phyloP scores from a whole-genome alignment of 2,113 vertebrate genomes.

The Chionomys nivalis region DNA sequence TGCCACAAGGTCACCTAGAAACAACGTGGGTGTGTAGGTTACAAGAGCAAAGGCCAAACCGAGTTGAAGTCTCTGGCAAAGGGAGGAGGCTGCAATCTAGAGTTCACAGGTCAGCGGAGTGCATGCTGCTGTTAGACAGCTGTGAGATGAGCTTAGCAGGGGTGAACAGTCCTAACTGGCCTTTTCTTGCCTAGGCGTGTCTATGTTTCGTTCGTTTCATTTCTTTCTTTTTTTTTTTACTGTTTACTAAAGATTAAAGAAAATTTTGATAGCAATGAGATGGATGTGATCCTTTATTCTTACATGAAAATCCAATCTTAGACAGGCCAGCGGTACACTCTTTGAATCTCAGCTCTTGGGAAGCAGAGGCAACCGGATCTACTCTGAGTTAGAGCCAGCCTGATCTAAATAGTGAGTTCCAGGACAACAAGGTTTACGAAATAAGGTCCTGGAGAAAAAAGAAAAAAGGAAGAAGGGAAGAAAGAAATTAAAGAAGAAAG shows the following conservation, averaged over 20 bases:
- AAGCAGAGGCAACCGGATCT: not conserved
- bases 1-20: not conserved
- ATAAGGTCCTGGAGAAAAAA: too few relatives aligned
- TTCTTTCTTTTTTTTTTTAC: not conserved
- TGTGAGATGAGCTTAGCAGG: not conserved
- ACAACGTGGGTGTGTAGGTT: not conserved
- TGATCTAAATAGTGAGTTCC: not conserved
- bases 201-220: not conserved
- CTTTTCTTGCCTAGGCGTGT: not conserved
- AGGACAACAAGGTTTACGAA: not conserved
- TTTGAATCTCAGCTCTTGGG: not conserved
- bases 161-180: not conserved
- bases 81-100: not conserved
- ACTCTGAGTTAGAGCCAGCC: not conserved
- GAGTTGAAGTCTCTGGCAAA: not conserved
- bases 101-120: not conserved
- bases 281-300: not conserved
- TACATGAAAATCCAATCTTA: not conserved
- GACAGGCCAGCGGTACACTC: too few relatives aligned
- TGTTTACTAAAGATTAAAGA: not conserved
- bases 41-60: not conserved
- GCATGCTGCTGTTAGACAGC: not conserved
- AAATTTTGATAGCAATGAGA: not conserved
- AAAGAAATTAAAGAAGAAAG: not conserved
- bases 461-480: too few relatives aligned